These are phyloP conservation scores for Dipodomys spectabilis DNA, from an alignment of 2,113 vertebrate species.

Conservation along the genomic window DNA sequence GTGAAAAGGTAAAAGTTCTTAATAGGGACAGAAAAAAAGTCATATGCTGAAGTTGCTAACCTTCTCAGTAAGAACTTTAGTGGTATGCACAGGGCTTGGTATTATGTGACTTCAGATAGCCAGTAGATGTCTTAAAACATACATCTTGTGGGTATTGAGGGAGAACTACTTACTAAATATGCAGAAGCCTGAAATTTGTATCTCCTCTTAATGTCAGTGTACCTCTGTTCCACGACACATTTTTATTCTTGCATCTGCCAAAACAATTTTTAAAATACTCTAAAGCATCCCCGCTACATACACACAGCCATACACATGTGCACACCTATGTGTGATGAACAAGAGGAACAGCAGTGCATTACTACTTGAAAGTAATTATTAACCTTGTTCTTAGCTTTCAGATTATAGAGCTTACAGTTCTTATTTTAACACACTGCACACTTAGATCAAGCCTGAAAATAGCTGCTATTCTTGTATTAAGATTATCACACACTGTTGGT, in stretches of 20 bases:
- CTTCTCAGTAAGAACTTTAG: no score
- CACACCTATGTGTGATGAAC: neutral
- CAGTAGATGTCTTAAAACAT: neutral
- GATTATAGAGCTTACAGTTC: neutral
- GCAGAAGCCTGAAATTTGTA: neutral
- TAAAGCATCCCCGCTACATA: neutral
- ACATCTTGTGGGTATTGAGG: rapidly evolving
- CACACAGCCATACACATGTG: neutral
- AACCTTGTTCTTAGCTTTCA: neutral
- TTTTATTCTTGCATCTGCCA: neutral
- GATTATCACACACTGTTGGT: neutral
- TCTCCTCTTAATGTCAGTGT: neutral
- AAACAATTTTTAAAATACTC: neutral
- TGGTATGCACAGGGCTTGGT: neutral
- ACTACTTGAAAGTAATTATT: conserved; percentile 12
- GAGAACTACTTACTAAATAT: neutral
- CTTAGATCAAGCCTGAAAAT: conserved; percentile 36
- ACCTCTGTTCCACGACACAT: neutral
- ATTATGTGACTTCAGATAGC: neutral
- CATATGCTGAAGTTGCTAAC: neutral
- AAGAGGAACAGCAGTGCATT: neutral
- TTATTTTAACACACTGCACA: conserved; percentile 9
- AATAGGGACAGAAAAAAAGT: neutral
- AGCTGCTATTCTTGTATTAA: neutral
- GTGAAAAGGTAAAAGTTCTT: neutral